These are phyloP conservation scores for Arion vulgaris DNA, from an alignment of 1,140 invertebrate species.

Conservation along the genomic window DNA sequence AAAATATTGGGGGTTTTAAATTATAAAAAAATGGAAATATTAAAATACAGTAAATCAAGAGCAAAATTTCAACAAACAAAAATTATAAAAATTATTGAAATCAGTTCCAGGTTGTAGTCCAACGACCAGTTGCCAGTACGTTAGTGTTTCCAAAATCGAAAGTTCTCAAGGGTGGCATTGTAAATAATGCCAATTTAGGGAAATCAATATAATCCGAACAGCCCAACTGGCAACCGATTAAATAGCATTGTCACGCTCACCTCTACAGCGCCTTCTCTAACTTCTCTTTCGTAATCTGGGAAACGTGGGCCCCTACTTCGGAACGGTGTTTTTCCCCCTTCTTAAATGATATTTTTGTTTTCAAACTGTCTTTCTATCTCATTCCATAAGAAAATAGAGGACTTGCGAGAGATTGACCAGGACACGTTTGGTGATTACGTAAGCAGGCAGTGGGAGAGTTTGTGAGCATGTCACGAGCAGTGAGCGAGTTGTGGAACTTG, in stretches of 20 bases:
- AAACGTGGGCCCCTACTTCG: background rate
- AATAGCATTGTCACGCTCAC: conserved; percentile 6
- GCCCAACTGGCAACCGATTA: conserved; percentile 16
- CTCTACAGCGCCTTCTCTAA: background rate
- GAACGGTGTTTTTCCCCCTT: too few relatives aligned
- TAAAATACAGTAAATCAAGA: too few relatives aligned
- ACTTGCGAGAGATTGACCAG: background rate
- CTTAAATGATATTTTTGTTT: too few relatives aligned
- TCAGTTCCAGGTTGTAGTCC: background rate
- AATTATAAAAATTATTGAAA: background rate
- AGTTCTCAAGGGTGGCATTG: conserved; percentile 11
- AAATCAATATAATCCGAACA: conserved; percentile 11
- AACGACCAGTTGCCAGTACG: background rate
- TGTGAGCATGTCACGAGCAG: background rate
- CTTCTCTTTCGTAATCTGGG: background rate
- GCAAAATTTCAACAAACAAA: too few relatives aligned
- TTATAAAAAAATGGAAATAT: too few relatives aligned
- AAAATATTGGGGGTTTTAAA: too few relatives aligned
- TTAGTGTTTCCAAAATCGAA: conserved; percentile 13
- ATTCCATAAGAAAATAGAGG: background rate
- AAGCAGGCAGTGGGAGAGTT: conserved; percentile 18
- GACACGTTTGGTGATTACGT: conserved; percentile 13
- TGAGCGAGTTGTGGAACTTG: too few relatives aligned
- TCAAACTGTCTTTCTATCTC: background rate
- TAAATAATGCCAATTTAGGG: conserved; percentile 9